Evolutionary conservation across 2,888 invertebrate species (phyloP), one percentile per base, ranked within the genome.

Genomic region (Desoria tigrina): DNA sequence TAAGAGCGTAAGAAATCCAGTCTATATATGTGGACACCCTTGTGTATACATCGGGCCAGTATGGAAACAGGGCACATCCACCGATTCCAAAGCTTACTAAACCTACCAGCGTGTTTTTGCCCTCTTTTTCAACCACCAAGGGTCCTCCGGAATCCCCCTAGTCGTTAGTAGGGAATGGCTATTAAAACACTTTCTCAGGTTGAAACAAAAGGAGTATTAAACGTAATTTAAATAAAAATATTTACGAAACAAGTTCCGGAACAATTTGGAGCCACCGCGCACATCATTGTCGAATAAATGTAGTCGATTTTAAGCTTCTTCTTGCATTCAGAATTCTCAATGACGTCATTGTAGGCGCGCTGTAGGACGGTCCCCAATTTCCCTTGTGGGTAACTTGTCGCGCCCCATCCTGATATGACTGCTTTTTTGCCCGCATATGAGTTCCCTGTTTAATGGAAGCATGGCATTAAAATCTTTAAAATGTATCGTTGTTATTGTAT

Each of bases 211-310:
- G 32, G 32, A 11, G 32, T 32, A 32, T 32, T 11, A 32, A 4
- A 32, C 11, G 6, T 32, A 4, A 32, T 32, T 11, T 32, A 11
- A n/a, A n/a, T n/a, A n/a, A n/a, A n/a, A n/a, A n/a, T n/a, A 77
- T 80, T 79, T 77, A 80, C 80, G 70, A 80, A 80, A 68, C 81
- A 81, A 2, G 81, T 80, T 56, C 80, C 80, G 66, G 80, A 78
- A 59, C 78, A 74, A 42, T 78, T 77, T 1, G 78, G 76, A 7
- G 79, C 79, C 18, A 79, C 78, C 6, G 79, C 79, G 63, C 81
- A 81, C 54, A 80, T 63, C 80, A 80, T 81, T 4, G 79, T 78
- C 1, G 73, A 53, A 0, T 78, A 78, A 18, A 80, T 77, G 61
- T 78, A 79, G 24, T 79, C 79, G 28, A 75, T 75, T 61, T 79